Base-by-base conservation (phyloP, 2,888 invertebrate genomes). In the Ormyrus nitidulus region DNA sequence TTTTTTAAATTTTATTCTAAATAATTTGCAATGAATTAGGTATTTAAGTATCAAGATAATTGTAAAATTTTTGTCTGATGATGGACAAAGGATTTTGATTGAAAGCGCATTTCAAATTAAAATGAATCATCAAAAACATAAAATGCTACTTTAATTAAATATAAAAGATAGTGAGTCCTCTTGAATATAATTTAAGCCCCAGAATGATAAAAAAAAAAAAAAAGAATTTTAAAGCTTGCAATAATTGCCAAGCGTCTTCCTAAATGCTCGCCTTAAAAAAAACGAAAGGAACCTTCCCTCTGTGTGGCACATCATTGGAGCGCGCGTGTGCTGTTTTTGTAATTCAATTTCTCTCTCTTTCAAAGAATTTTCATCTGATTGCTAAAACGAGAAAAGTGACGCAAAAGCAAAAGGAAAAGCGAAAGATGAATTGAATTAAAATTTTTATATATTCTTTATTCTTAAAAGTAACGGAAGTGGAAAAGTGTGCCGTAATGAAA, bases 221-320 rank as follows among this genome's bases (percentile, higher is more conserved):
- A 51, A n/a, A 75, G 13, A 62, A 19, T 46, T 6, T 13, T 13
- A 34, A 10, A 58, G 34, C 48, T 58, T 56, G 51, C 61, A 58
- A 59, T 70, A 46, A 64, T 74, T 69, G 46, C 13, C n/a, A 75
- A 70, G 56, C 62, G 74, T 79, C 74, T 79, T 79, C 70, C 79
- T 65, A n/a, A 44, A 56, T 13, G 13, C n/a, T 11, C 59, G 75
- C 59, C 70, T 70, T 59, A 66, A 66, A 10, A 4, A 71, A 59
- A 54, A 48, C 5, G 34, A 66, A 74, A 56, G 62, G n/a, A 44
- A 73, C 66, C 13, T 56, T 68, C 66, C 19, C 54, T 49, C 62
- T 73, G 48, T 74, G 73, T 79, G 79, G 75, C 75, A 79, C 79
- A 74, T 79, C 79, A 79, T 70, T 65, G 49, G 64, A 79, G n/a